Base-by-base conservation (phyloP, 64 coral and sea anemone species). In the Catalaphyllia jardinei region DNA sequence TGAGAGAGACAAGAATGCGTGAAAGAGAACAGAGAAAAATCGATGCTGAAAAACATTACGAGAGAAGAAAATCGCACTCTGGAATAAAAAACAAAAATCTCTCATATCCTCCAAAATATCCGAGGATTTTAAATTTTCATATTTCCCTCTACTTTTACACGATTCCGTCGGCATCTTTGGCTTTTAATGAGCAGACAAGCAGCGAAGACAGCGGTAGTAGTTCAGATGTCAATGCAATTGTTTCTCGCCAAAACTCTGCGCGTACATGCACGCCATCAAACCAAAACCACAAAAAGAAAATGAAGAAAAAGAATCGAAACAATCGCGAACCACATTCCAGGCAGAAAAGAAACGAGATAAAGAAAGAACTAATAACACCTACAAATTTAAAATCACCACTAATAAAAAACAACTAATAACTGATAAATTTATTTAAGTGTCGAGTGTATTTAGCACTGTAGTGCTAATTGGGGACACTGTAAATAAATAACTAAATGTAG, bases 41-140 rank as follows among this genome's bases (percentile, higher is more conserved):
- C 4, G 62, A 29, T 18, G 77, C 88, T 60, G 14, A 30, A 54
- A 28, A 30, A 49, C 73, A 42, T 35, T 35, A 90, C 63, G 77
- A 73, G 50, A 90, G 52, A 55, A 79, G 18, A 90, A 90, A 17
- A 74, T 72, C 18, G 29, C 65, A 31, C 63, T 90, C 8, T 52
- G 51, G 27, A 39, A 55, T 76, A 27, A 90, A 33, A 90, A 52
- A 9, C 78, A 90, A 31, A 46, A 82, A 8, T 54, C 67, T 3
- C 74, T 82, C 18, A 35, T 90, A 24, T 82, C 76, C 31, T 4
- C 61, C 17, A 90, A 90, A 52, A 82, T 67, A 72, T 72, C 55
- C 14, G 64, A n/a, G 35, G 49, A 76, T 27, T 89, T 52, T 77
- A 59, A 65, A 13, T 80, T 89, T 31, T 89, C 88, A 7, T 89